These are phyloP conservation scores for Pygocentrus nattereri DNA, from an alignment of 2,797 vertebrate species.

Conservation along the genomic window DNA sequence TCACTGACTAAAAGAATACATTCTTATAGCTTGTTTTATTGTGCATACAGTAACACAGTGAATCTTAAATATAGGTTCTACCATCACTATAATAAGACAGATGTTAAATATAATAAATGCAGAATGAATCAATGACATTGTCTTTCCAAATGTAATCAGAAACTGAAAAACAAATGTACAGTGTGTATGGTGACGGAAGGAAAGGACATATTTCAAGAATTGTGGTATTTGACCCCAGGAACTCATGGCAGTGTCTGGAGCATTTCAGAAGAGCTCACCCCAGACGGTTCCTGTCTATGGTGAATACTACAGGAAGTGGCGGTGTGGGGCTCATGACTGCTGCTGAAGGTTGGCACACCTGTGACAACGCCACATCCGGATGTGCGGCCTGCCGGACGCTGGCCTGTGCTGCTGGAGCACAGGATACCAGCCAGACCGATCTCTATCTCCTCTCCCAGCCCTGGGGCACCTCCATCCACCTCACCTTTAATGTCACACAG, in stretches of 20 bases:
- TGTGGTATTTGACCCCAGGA: slow-evolving; percentile 27
- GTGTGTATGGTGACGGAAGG: not conserved
- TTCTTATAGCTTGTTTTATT: too few species aligned
- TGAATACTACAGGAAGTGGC: slow-evolving; percentile 50
- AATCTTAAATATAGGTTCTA: too few species aligned
- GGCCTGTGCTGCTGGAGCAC: slow-evolving; percentile 20
- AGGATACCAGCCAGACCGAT: slow-evolving; percentile 47
- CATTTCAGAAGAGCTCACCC: slow-evolving; percentile 27
- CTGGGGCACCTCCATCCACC: not conserved
- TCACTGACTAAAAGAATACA: too few species aligned
- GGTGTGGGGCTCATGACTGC: slow-evolving; percentile 41
- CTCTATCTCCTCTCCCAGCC: slow-evolving; percentile 19
- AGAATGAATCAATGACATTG: not conserved
- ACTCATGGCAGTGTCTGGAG: slow-evolving; percentile 19
- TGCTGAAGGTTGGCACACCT: slow-evolving; percentile 35
- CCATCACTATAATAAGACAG: too few species aligned
- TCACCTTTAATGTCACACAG: not conserved
- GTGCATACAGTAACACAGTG: too few species aligned
- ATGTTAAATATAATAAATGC: not conserved
- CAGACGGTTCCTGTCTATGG: slow-evolving; percentile 24
- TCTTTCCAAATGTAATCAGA: not conserved
- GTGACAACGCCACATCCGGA: slow-evolving; percentile 37
- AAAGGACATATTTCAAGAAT: slow-evolving; percentile 23
- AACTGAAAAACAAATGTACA: not conserved
- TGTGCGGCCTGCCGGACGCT: slow-evolving; percentile 22